Base-by-base conservation (phyloP, 2,113 vertebrate species). In the Dolichotis patagonum region DNA sequence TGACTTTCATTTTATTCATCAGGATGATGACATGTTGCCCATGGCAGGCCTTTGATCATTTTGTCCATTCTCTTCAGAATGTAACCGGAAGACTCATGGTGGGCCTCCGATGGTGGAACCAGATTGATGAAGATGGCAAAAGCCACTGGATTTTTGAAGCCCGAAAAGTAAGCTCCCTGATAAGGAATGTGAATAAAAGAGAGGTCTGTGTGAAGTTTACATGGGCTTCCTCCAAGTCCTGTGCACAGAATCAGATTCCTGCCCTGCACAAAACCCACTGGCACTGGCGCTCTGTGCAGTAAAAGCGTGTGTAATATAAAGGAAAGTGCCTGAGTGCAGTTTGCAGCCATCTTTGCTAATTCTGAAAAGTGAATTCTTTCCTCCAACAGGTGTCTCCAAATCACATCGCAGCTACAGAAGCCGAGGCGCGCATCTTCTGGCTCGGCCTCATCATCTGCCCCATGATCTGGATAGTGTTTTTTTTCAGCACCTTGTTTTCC, bases 111-210 rank as follows among this genome's bases (percentile, higher is more conserved):
- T 99, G 99, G 99, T 99, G 99, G 99, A 99, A 99, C 98, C 99
- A 99, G 98, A 99, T 99, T 43, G 99, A 99, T 46, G 99, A 99
- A 82, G 99, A 99, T 14, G 99, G 99, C 93, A 99, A 98, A 96
- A 99, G 99, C 95, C 99, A 99, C 93, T 99, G 99, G 99, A 98
- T 99, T 75, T 99, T 99, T 97, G 99, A 99, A 98, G 99, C 99
- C 95, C 99, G 98, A 98, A 99, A 98, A 98, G 99, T 99, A 97
- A 0, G 26, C 16, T 46, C 38, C 28, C 0, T 3, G 9, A 9
- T 2, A 0, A 63, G 78, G 20, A 9, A 32, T 14, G 11, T 54
- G 77, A 20, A 1, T 1, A 0, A 12, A 54, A 38, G 28, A 17
- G 20, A 35, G 0, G 5, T 41, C 54, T 0, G 5, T 14, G 28